phyloP scores from a whole-genome alignment of 1,140 invertebrate species.

The Camponotus pennsylvanicus region DNA sequence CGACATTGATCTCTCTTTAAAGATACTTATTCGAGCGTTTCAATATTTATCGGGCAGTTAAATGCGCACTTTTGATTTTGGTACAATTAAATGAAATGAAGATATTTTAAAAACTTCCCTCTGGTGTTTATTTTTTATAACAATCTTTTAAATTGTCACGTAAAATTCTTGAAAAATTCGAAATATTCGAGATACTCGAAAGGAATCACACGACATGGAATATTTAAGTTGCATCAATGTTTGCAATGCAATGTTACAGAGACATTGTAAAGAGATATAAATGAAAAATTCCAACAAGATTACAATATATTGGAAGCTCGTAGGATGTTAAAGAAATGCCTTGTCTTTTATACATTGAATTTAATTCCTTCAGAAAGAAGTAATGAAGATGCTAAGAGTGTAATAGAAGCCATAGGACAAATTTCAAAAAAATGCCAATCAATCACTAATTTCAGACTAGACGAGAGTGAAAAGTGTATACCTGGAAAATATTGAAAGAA shows the following conservation, averaged over 20 bases:
- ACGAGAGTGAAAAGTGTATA: no score
- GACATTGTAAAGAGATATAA: background rate
- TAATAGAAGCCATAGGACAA: no score
- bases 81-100: background rate
- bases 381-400: background rate
- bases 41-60: background rate
- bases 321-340: background rate
- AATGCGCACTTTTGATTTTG: background rate
- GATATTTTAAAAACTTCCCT: constrained; percentile 1
- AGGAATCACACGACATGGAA: background rate
- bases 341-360: background rate
- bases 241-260: background rate
- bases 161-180: background rate
- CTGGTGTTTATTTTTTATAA: background rate
- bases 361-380: background rate
- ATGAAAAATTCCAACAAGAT: background rate
- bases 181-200: background rate
- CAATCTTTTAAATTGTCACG: no score
- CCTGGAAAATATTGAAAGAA: no score
- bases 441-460: no score
- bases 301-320: background rate
- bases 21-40: background rate
- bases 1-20: background rate
- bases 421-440: no score
- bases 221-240: background rate